Base-by-base conservation (phyloP, 2,888 invertebrate species). In the Lasioglossum pauxillum region DNA sequence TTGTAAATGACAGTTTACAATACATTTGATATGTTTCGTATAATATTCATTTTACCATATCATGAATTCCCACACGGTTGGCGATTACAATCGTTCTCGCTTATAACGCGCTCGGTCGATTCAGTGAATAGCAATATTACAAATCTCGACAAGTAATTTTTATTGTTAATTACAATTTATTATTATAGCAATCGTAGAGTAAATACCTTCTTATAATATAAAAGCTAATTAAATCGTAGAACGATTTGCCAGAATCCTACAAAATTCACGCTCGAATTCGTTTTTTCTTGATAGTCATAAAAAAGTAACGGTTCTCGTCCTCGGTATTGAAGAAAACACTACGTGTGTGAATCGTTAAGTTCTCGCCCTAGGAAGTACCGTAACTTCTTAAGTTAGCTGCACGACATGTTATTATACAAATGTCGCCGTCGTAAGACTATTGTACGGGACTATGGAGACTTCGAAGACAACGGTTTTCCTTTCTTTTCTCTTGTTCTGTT, bases 91-190 rank as follows among this genome's bases (percentile, higher is more conserved):
- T 69, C 10, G 23, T 38, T 38, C 71, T 27, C 19, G 71, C 41
- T 69, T 69, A n/a, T 69, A 35, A 38, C 14, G 57, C 16, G 23
- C 44, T 75, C 27, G 35, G 71, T 78, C 27, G 57, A 41, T 73
- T 78, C 67, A n/a, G 67, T 44, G 12, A 85, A 71, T 75, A 82
- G 69, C 60, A 41, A 67, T 69, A 44, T 76, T 41, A 76, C 31
- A 83, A 79, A 78, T 84, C 74, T 74, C 82, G 80, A 87, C 89
- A 85, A 88, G 83, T 88, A 84, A 87, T 73, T 84, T 89, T 89
- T 90, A 90, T 90, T 90, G 74, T 90, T 90, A 90, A 87, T 89
- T 90, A 90, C 90, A 90, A 87, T 88, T 89, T 89, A 76, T 84
- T 83, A 78, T 86, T 76, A 88, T 89, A 90, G 82, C 88, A 81